Evolutionary conservation across 2,888 invertebrate species (phyloP), one percentile per base, ranked within the genome.

Genomic region (Resseliella maxima): DNA sequence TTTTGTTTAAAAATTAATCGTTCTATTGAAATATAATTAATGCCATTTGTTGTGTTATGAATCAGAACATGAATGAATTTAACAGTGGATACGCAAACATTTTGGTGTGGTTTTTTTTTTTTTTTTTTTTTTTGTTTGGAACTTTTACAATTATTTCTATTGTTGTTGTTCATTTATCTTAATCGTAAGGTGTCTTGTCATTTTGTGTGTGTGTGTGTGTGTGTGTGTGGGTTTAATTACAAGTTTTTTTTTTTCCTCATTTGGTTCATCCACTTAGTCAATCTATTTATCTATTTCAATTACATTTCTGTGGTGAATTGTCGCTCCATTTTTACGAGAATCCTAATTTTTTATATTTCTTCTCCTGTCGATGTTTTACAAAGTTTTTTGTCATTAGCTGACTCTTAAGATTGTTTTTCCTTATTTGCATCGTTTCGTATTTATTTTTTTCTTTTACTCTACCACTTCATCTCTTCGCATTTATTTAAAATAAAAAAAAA

Each of bases 11-110:
- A 72, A 31, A 21, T 72, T 35, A 72, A 72, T n/a, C n/a, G 31
- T 72, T 72, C 72, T 72, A 72, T 72, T 72, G 72, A 72, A 72
- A 72, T 72, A 18, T 31, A n/a, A n/a, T 72, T 72, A 31, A 72
- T 72, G 72, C 27, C 31, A 24, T 8, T n/a, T 59, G 24, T n/a
- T 59, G 24, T 24, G 59, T 27, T 59, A 5, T 3, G 59, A 24
- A 27, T 59, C n/a, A n/a, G n/a, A n/a, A n/a, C n/a, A n/a, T n/a
- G n/a, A n/a, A n/a, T 5, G 15, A 27, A 2, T 59, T 59, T 59
- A 50, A 50, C 59, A 59, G 59, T 59, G 59, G 27, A 8, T 27
- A 24, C 27, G 59, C 50, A 50, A 50, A 50, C 21, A 50, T 18
- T 18, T 50, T n/a, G n/a, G n/a, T n/a, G n/a, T n/a, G n/a, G n/a